Conservation (phyloP, 2,888 invertebrate species). For the Lordiphosa andalusiaca region DNA sequence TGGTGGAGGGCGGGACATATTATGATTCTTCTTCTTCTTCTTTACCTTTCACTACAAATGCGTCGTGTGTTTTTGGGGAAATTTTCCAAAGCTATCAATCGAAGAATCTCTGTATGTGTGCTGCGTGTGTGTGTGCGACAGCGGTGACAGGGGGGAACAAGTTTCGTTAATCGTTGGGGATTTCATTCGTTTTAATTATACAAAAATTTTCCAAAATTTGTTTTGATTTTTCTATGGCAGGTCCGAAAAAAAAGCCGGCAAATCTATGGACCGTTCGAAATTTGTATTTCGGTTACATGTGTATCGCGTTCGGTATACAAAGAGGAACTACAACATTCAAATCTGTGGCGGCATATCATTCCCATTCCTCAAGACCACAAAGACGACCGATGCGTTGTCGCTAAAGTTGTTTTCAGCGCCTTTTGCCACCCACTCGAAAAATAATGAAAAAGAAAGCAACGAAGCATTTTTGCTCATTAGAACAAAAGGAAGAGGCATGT, state of each 20-base stretch:
- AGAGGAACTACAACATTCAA: conserved; percentile 58
- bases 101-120: conserved; percentile 1
- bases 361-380: conserved; percentile 10
- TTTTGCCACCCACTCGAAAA: conserved; percentile 5
- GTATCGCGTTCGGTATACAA: conserved; percentile 55
- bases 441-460: neutral
- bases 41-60: conserved; percentile 8
- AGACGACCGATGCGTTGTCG: conserved; percentile 26
- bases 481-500: conserved; percentile 19
- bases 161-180: conserved; percentile 10
- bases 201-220: conserved; percentile 3
- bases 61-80: conserved; percentile 3
- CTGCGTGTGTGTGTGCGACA: neutral
- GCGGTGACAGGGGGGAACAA: neutral
- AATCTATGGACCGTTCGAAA: conserved; percentile 10
- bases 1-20: conserved; percentile 5
- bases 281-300: conserved; percentile 14
- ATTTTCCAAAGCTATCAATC: conserved; percentile 12
- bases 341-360: conserved; percentile 25
- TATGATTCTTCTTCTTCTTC: neutral
- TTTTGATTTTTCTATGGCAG: neutral
- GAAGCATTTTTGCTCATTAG: conserved; percentile 12
- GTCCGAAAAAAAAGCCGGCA: conserved; percentile 29
- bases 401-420: conserved; percentile 40
- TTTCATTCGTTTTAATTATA: conserved; percentile 11